Base-by-base conservation (phyloP, 1,140 invertebrate species). In the Lepidostoma basale region DNA sequence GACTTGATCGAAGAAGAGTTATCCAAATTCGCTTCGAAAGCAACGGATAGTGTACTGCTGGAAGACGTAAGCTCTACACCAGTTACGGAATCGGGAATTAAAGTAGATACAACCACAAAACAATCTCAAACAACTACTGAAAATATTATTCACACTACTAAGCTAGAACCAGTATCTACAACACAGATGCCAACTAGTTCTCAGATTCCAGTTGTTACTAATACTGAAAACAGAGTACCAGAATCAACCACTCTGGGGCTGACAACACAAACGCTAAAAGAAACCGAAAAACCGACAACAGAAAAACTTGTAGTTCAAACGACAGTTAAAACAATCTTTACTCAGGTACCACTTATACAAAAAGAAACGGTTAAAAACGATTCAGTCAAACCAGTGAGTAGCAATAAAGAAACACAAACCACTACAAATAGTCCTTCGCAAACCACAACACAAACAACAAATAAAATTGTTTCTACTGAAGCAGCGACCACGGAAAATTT, bases 121-220 rank as follows among this genome's bases (percentile, higher is more conserved):
- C n/a, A 9, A 40, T 22, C 22, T 25, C 30, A 5, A 9, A 33
- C 68, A 33, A 30, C 52, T 18, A 56, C 49, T 4, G 16, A 49
- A 59, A 22, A 8, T 3, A 12, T 40, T 26, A 52, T 3, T 6
- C 22, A 49, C 12, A 54, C 40, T 20, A 62, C 22, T 4, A 33
- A 30, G 6, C 70, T 44, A 14, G 3, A 65, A 67, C 47, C 67
- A 39, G 68, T 44, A 36, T 54, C 66, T n/a, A 52, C 52, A 52
- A 67, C 56, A 25, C 14, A 30, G 12, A 30, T 16, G 18, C 20
- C 30, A 54, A 63, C 30, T 6, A 33, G 30, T 6, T 6, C 5
- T 33, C 5, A 33, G 30, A 33, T 12, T 33, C 6, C 30, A 33
- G 30, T 25, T 22, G 8, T 6, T 22, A 44, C 66, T 20, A 63